phyloP scores from a whole-genome alignment of 2,113 vertebrate species.

The Cyprinodon brontotheroides region DNA sequence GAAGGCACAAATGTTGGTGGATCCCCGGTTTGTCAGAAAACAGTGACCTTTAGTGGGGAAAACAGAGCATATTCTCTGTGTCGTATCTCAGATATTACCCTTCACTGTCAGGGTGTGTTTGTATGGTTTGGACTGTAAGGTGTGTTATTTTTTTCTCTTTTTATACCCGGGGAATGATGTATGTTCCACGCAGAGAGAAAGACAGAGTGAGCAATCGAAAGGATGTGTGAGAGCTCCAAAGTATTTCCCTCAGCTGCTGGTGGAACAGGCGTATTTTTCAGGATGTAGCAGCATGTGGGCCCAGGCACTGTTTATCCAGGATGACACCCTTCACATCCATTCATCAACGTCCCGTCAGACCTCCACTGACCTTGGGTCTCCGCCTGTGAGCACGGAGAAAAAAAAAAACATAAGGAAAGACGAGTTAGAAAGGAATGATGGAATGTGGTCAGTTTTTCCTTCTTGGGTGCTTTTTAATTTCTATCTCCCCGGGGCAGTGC shows the following conservation, averaged over 20 bases:
- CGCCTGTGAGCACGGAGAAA: slow-evolving; percentile 17
- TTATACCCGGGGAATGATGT: slow-evolving; percentile 3
- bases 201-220: slow-evolving; percentile 25
- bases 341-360: slow-evolving; percentile 62
- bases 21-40: slow-evolving; percentile 23
- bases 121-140: background rate
- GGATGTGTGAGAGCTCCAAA: slow-evolving; percentile 56
- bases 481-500: slow-evolving; percentile 14
- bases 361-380: slow-evolving; percentile 57
- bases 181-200: slow-evolving; percentile 12
- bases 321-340: slow-evolving; percentile 71
- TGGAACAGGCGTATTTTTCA: slow-evolving; percentile 64
- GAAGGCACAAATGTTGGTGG: slow-evolving; percentile 12
- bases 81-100: slow-evolving; percentile 7
- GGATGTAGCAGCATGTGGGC: slow-evolving; percentile 69
- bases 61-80: slow-evolving; percentile 20
- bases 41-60: slow-evolving; percentile 43
- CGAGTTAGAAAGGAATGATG: slow-evolving; percentile 24
- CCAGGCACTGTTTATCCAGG: slow-evolving; percentile 68
- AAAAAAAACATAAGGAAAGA: slow-evolving; percentile 29
- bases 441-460: slow-evolving; percentile 12
- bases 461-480: slow-evolving; percentile 44
- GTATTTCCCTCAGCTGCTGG: slow-evolving; percentile 57
- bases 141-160: slow-evolving; percentile 37
- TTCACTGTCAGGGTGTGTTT: slow-evolving; percentile 1